These are phyloP conservation scores for Oxystoma pomonae DNA, from an alignment of 2,888 invertebrate genomes.

Conservation along the genomic window DNA sequence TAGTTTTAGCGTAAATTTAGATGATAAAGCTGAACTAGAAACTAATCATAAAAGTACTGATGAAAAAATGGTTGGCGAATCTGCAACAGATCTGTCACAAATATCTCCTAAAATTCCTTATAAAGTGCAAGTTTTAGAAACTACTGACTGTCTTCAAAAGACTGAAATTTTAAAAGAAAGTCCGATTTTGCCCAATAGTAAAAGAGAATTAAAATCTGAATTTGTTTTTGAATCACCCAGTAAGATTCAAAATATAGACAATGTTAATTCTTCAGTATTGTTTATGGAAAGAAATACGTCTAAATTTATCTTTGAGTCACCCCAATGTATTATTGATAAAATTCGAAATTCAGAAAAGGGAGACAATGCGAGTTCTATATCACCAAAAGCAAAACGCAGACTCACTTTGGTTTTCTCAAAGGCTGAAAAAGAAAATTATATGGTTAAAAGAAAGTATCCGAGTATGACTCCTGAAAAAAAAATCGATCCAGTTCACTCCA, in stretches of 20 bases:
- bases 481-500: conserved; percentile 30
- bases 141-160: background rate
- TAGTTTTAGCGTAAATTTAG: background rate
- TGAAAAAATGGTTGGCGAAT: background rate
- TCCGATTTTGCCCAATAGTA: background rate
- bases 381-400: conserved; percentile 15
- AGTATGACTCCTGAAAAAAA: conserved; percentile 37
- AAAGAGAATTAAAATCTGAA: background rate
- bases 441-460: conserved; percentile 28
- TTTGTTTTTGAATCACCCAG: background rate
- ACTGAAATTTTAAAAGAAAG: background rate
- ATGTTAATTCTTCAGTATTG: too few relatives aligned
- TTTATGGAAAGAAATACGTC: background rate
- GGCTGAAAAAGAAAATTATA: conserved; percentile 30
- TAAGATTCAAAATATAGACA: background rate
- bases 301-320: background rate
- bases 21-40: background rate
- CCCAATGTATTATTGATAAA: conserved; percentile 2
- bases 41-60: background rate
- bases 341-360: background rate
- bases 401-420: conserved; percentile 31
- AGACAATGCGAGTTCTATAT: conserved; percentile 5
- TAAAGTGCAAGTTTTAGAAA: background rate
- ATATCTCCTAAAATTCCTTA: background rate
- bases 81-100: background rate